Conservation (phyloP, 2,113 vertebrate genomes). For the Brachyhypopomus occidentalis region DNA sequence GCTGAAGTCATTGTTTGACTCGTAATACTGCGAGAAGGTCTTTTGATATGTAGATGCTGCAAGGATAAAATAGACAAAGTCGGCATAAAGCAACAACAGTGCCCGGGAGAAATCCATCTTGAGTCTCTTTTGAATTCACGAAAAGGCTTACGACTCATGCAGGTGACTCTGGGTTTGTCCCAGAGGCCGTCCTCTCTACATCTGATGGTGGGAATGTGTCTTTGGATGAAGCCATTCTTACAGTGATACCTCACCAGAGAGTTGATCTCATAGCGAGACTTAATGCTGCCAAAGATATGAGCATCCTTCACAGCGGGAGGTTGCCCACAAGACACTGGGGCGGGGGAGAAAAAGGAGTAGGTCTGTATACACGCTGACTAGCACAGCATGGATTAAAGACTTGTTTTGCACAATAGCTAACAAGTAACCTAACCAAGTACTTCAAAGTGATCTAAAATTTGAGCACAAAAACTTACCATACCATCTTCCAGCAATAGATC, state of each 20-base stretch:
- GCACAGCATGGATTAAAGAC: no score
- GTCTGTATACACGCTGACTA: no score
- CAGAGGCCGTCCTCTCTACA: conserved; percentile 88
- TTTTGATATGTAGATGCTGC: conserved; percentile 89
- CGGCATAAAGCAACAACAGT: no score
- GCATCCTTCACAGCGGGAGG: conserved; percentile 90
- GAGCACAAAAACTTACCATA: no score
- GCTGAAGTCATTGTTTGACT: conserved; percentile 75
- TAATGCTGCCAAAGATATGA: conserved; percentile 86
- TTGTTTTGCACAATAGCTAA: no score
- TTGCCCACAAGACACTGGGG: conserved; percentile 87
- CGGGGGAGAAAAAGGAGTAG: not conserved
- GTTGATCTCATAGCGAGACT: conserved; percentile 91
- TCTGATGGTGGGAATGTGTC: conserved; percentile 85
- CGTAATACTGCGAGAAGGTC: conserved; percentile 78
- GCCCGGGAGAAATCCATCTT: no score
- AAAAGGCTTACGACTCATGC: conserved; percentile 87
- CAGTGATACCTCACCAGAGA: conserved; percentile 92
- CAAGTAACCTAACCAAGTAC: no score
- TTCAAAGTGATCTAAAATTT: no score
- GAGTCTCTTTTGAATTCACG: no score
- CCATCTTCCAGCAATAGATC: no score
- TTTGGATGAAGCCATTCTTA: conserved; percentile 91
- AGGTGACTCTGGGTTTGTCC: conserved; percentile 90
- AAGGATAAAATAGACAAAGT: conserved; percentile 47